phyloP scores from a whole-genome alignment of 2,888 invertebrate species.

The Oxycera nigricornis region DNA sequence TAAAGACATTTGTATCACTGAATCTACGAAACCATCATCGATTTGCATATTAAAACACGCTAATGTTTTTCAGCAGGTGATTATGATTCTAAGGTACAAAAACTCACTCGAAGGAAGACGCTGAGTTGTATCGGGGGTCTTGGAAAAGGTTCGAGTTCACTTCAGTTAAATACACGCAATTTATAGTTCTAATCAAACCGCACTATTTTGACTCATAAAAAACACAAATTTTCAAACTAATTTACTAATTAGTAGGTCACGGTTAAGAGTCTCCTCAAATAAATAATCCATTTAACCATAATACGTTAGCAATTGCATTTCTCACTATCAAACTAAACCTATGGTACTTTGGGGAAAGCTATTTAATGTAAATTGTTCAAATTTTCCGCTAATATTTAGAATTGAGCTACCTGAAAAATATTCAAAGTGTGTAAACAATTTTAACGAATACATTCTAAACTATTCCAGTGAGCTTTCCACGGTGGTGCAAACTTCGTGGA shows the following conservation, averaged over 20 bases:
- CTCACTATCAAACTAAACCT: not conserved
- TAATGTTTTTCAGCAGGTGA: constrained; percentile 32
- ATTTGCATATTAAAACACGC: not conserved
- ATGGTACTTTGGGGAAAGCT: not conserved
- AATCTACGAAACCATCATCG: too few relatives aligned
- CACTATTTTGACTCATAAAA: constrained; percentile 1
- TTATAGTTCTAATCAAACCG: not conserved
- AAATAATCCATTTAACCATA: not conserved
- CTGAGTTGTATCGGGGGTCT: constrained; percentile 50
- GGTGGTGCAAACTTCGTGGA: constrained; percentile 91
- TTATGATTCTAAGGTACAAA: constrained; percentile 35
- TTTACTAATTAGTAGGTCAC: too few relatives aligned
- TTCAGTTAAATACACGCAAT: constrained; percentile 30
- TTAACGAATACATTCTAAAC: not conserved
- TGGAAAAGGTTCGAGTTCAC: constrained; percentile 48
- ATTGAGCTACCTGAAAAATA: too few relatives aligned
- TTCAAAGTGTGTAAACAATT: not conserved
- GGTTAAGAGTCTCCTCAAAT: too few relatives aligned
- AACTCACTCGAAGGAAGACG: constrained; percentile 47
- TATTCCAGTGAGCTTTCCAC: constrained; percentile 74
- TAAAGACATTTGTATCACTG: too few relatives aligned
- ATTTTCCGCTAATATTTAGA: too few relatives aligned
- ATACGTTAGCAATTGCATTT: not conserved
- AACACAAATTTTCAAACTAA: constrained; percentile 20
- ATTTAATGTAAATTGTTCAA: not conserved